Evolutionary conservation across 2,797 vertebrate species (phyloP).

Genomic region (Fringilla coelebs): DNA sequence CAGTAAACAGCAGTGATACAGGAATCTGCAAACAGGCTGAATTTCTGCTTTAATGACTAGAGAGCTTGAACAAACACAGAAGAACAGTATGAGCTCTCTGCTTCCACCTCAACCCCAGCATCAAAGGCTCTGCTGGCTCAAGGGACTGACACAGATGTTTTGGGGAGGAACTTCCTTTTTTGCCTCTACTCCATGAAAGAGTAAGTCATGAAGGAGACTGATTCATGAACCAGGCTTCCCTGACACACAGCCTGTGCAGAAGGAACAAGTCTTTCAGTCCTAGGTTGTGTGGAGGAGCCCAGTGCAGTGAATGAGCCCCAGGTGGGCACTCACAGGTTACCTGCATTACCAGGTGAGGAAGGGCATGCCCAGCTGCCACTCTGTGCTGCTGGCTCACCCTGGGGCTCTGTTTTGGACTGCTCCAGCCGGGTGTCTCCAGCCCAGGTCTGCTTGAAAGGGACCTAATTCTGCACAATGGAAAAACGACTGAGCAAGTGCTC

Average conservation of each 20-base stretch:
- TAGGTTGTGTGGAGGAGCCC: neutral
- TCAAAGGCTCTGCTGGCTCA: neutral
- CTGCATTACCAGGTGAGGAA: neutral
- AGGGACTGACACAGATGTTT: neutral
- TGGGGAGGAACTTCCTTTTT: neutral
- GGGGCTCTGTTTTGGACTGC: neutral
- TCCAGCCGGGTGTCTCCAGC: neutral
- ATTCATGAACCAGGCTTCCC: neutral
- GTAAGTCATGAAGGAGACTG: neutral
- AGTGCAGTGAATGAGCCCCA: neutral
- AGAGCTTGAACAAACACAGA: neutral
- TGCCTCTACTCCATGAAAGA: neutral
- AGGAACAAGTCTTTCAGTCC: neutral
- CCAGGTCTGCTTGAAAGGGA: neutral
- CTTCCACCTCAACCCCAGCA: neutral
- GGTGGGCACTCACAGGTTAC: neutral
- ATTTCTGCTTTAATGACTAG: neutral
- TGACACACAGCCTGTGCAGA: neutral
- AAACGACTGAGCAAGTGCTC: neutral
- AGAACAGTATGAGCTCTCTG: neutral
- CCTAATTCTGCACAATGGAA: neutral
- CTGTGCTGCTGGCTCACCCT: neutral
- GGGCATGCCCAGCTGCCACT: accelerated
- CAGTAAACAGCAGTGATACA: neutral
- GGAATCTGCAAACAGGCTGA: neutral